A percentile compares a stretch with the other conserved stretches of the same genome.
phyloP scores from a whole-genome alignment of 1,140 invertebrate species.

The Leptinotarsa texana region DNA sequence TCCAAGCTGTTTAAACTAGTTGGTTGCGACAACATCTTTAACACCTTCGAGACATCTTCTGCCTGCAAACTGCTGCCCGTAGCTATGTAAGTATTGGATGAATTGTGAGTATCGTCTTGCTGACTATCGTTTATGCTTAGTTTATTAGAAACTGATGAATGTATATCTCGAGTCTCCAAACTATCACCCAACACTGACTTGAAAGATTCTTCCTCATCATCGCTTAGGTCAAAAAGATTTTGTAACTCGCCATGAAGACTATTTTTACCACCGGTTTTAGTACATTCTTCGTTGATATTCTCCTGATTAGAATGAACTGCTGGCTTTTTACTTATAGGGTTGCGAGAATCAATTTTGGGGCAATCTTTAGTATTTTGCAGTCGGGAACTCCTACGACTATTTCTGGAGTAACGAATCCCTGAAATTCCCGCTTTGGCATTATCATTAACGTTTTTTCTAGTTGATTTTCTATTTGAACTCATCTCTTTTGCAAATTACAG shows the following conservation, averaged over 20 bases:
- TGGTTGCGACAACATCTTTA: constrained; percentile 40
- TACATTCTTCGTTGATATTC: background rate
- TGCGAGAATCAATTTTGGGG: background rate
- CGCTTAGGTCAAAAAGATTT: background rate
- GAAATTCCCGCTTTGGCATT: background rate
- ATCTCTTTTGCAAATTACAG: background rate
- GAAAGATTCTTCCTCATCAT: background rate
- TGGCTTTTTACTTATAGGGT: background rate
- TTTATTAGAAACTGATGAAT: background rate
- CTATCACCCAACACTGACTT: background rate
- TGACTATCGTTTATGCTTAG: background rate
- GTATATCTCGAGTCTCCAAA: background rate
- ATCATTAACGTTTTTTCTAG: background rate
- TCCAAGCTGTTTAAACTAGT: constrained; percentile 8
- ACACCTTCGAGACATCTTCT: constrained; percentile 40
- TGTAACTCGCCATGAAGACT: background rate
- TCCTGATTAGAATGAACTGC: background rate
- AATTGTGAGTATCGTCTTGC: too few species aligned
- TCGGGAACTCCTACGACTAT: background rate
- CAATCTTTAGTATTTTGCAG: background rate
- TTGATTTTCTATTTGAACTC: background rate
- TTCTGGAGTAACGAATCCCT: background rate
- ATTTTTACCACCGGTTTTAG: background rate
- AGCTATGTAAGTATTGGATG: background rate
- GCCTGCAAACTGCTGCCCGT: background rate